Conservation (phyloP, 1,140 invertebrate genomes). For the Kradibia gibbosae region DNA sequence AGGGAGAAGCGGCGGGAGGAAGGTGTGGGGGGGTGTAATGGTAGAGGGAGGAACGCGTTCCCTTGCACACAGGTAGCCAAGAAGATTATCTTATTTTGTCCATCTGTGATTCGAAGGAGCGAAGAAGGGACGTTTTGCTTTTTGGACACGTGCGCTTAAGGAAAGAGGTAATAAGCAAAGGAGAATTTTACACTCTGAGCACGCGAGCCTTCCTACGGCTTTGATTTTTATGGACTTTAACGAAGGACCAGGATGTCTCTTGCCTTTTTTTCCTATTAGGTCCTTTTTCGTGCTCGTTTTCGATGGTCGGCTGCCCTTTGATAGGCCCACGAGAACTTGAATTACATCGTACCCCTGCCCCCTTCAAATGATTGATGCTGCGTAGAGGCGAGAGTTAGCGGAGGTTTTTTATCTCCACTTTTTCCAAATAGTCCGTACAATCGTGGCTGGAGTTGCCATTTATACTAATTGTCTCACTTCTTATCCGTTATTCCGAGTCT, state of each 20-base stretch:
- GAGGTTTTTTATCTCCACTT: background rate
- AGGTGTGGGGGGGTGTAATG: background rate
- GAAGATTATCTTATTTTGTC: conserved; percentile 35
- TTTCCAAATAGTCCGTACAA: background rate
- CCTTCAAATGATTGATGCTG: conserved; percentile 37
- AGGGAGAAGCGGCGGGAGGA: background rate
- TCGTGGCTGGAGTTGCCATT: background rate
- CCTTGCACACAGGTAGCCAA: conserved; percentile 34
- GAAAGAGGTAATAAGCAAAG: background rate
- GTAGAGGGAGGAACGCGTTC: background rate
- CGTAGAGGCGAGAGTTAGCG: conserved; percentile 19
- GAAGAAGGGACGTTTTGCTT: background rate
- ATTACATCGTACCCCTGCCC: background rate
- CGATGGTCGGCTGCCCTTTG: background rate
- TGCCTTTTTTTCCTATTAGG: background rate
- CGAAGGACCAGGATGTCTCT: conserved; percentile 4
- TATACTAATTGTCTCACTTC: conserved; percentile 20
- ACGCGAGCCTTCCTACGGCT: conserved; percentile 5
- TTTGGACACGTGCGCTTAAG: conserved; percentile 1
- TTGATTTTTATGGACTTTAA: conserved; percentile 41
- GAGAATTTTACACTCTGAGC: conserved; percentile 8
- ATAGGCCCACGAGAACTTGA: conserved; percentile 6
- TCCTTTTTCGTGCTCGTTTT: background rate
- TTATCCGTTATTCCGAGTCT: background rate
- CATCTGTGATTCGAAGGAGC: conserved; percentile 8